Percentiles rank a stretch among this genome's conserved stretches.
These are phyloP conservation scores for Porites cylindrica DNA, from an alignment of 92 coral and sea anemone species.

Conservation along the genomic window DNA sequence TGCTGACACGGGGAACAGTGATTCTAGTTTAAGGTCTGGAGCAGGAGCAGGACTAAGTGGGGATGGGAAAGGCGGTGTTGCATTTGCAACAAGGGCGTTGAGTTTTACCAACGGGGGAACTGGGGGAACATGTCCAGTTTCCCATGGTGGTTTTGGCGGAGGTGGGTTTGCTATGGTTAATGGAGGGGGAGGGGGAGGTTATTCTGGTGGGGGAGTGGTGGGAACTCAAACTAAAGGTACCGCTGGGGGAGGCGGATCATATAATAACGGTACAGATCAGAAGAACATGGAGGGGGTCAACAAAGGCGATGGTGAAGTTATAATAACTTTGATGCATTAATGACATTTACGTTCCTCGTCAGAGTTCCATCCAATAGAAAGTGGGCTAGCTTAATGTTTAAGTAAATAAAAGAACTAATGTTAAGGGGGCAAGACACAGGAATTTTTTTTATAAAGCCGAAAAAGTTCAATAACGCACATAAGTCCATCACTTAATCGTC, in stretches of 20 bases:
- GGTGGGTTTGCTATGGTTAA: slow-evolving; percentile 10
- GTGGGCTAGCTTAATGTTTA: background rate
- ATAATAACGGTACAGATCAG: slow-evolving; percentile 19
- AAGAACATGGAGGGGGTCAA: slow-evolving; percentile 15
- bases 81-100: background rate
- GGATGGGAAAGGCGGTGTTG: slow-evolving; percentile 33
- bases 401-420: background rate
- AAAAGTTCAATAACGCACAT: slow-evolving; percentile 10
- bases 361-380: too few species aligned
- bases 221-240: slow-evolving; percentile 15
- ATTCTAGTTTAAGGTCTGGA: background rate
- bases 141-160: slow-evolving; percentile 68
- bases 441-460: background rate
- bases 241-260: slow-evolving; percentile 85
- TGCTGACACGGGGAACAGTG: slow-evolving; percentile 9
- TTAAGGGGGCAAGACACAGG: background rate
- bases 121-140: slow-evolving; percentile 38
- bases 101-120: slow-evolving; percentile 71
- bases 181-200: slow-evolving; percentile 86
- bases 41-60: slow-evolving; percentile 61
- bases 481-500: slow-evolving; percentile 37
- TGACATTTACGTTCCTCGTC: too few species aligned
- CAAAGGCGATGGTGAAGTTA: slow-evolving; percentile 29
- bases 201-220: slow-evolving; percentile 33
- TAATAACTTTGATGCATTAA: background rate